Conservation (phyloP, 2,888 invertebrate species). For the Melitaea athalia region DNA sequence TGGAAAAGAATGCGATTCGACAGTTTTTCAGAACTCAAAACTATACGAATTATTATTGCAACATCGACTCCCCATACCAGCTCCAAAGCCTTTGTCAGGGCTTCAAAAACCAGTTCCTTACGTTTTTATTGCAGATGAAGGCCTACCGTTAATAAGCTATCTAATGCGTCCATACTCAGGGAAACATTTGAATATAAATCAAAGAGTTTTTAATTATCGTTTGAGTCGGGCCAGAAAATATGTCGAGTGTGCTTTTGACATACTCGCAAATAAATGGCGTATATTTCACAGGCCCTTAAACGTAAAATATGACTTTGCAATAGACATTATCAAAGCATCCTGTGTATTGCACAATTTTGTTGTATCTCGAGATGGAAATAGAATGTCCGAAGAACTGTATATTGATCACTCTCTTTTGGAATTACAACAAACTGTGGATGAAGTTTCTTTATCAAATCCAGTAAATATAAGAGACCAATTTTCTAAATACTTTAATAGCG, state of each 20-base stretch:
- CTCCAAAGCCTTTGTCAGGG: no score
- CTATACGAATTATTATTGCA: slow-evolving; percentile 34
- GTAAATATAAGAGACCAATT: no score
- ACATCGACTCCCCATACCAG: slow-evolving; percentile 34
- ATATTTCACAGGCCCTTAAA: slow-evolving; percentile 1
- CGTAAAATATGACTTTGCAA: neutral
- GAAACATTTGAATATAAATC: slow-evolving; percentile 25
- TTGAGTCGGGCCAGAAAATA: slow-evolving; percentile 34
- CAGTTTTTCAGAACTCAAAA: slow-evolving; percentile 36
- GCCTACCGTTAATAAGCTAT: slow-evolving; percentile 36
- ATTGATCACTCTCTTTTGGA: no score
- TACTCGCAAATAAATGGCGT: slow-evolving; percentile 30
- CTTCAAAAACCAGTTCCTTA: no score
- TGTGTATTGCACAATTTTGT: slow-evolving; percentile 4
- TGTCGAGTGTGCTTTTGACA: slow-evolving; percentile 36
- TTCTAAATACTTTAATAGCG: no score
- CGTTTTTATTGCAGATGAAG: slow-evolving; percentile 39
- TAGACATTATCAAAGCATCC: slow-evolving; percentile 9
- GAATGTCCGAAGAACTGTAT: no score
- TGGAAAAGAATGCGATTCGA: slow-evolving; percentile 39
- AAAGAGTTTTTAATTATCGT: slow-evolving; percentile 37
- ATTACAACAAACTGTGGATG: no score
- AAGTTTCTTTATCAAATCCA: no score
- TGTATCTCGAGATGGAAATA: slow-evolving; percentile 1
- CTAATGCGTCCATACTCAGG: slow-evolving; percentile 36